Evolutionary conservation across 2,797 vertebrate species (phyloP).

Genomic region (Siniperca undulata): DNA sequence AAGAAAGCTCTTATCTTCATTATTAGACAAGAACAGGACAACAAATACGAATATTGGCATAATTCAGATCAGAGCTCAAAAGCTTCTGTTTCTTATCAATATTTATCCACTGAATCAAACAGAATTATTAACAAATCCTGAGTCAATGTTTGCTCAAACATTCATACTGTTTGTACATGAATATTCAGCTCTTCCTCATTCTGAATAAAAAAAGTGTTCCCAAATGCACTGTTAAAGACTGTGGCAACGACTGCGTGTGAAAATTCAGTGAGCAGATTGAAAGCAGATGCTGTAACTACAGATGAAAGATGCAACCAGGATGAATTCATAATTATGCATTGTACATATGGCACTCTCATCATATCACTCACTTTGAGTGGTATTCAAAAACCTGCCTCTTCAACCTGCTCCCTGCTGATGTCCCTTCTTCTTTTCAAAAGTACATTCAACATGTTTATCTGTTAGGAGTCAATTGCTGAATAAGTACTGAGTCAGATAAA

Average conservation of each 20-base stretch:
- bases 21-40: not conserved
- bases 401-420: not conserved
- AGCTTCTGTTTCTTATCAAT: slow-evolving; percentile 19
- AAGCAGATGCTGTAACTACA: not conserved
- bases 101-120: slow-evolving; percentile 16
- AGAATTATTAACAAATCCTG: slow-evolving; percentile 10
- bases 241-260: not conserved
- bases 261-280: not conserved
- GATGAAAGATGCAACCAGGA: not conserved
- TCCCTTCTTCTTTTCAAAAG: not conserved
- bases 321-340: not conserved
- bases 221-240: not conserved
- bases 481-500: not conserved
- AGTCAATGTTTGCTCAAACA: slow-evolving; percentile 16
- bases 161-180: slow-evolving; percentile 8
- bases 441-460: slow-evolving; percentile 1
- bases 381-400: not conserved
- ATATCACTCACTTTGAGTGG: not conserved
- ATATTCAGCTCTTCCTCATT: slow-evolving; percentile 15
- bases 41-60: not conserved
- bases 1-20: not conserved
- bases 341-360: not conserved
- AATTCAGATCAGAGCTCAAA: not conserved
- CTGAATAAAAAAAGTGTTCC: not conserved
- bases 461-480: slow-evolving; percentile 12